A percentile compares a stretch with the other conserved stretches of the same genome.
These are phyloP conservation scores for Erethizon dorsatum DNA, from an alignment of 2,797 vertebrate genomes.

Conservation along the genomic window DNA sequence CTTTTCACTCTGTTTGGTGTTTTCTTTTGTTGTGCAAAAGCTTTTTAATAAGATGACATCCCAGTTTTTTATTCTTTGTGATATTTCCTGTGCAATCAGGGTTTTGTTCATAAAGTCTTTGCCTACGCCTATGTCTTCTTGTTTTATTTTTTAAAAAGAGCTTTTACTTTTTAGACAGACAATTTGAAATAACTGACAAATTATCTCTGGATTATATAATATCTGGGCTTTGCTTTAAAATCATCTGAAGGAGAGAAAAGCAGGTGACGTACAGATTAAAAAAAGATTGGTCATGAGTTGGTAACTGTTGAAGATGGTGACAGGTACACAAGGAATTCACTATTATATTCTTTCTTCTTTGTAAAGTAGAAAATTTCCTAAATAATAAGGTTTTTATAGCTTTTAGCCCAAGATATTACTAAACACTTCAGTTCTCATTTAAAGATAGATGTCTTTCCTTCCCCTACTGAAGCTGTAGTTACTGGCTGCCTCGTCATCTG, in stretches of 20 bases:
- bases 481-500: not conserved
- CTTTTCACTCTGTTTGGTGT: not conserved
- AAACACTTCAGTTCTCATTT: not conserved
- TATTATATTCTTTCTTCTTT: not conserved
- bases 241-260: not conserved
- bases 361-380: not conserved
- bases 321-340: not conserved
- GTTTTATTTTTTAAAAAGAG: not conserved
- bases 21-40: not conserved
- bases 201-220: not conserved
- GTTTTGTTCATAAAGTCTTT: not conserved
- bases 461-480: not conserved
- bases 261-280: not conserved
- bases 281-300: not conserved
- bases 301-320: not conserved
- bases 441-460: not conserved
- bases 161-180: not conserved
- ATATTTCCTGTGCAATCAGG: not conserved
- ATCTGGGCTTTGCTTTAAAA: not conserved
- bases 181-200: not conserved
- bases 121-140: not conserved
- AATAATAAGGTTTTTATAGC: not conserved
- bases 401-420: not conserved
- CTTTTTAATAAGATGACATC: not conserved
- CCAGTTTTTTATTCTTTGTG: not conserved